Evolutionary conservation across 2,888 invertebrate genomes (phyloP).

Genomic region (Phoronis australis): DNA sequence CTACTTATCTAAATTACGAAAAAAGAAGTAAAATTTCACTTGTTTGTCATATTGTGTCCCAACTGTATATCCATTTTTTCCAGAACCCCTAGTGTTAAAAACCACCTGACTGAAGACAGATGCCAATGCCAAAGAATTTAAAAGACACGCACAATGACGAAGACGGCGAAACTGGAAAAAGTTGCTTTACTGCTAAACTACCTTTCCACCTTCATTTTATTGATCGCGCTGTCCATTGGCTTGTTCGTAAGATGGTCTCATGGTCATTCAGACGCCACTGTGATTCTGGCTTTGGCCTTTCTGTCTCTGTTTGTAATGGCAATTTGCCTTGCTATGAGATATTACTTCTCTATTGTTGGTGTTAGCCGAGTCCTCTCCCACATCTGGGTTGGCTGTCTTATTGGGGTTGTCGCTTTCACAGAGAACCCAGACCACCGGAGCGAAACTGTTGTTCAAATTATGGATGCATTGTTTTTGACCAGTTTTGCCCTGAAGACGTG

Average conservation of each 20-base stretch:
- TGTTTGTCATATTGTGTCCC: too few relatives aligned
- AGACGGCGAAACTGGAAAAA: too few relatives aligned
- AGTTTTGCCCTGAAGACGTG: slow-evolving; percentile 31
- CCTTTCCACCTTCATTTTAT: slow-evolving; percentile 33
- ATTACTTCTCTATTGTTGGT: slow-evolving; percentile 35
- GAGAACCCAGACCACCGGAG: slow-evolving; percentile 27
- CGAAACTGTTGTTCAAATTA: slow-evolving; percentile 33
- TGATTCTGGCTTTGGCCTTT: slow-evolving; percentile 33
- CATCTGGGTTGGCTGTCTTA: slow-evolving; percentile 44
- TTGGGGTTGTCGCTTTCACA: slow-evolving; percentile 42
- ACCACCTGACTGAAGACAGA: too few relatives aligned
- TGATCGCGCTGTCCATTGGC: slow-evolving; percentile 40
- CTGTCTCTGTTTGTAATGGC: slow-evolving; percentile 39
- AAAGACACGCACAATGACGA: too few relatives aligned
- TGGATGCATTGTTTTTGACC: slow-evolving; percentile 42
- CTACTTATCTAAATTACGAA: too few relatives aligned
- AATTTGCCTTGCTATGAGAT: slow-evolving; percentile 36
- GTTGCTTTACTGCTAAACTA: too few relatives aligned
- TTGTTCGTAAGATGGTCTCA: slow-evolving; percentile 42
- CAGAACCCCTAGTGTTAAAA: too few relatives aligned
- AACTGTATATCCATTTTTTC: too few relatives aligned
- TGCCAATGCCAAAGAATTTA: too few relatives aligned
- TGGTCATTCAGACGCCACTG: slow-evolving; percentile 25
- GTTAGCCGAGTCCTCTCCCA: slow-evolving; percentile 35
- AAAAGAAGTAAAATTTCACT: too few relatives aligned